Conservation (phyloP, 2,888 invertebrate genomes). For the Stenolophus ochropezus region DNA sequence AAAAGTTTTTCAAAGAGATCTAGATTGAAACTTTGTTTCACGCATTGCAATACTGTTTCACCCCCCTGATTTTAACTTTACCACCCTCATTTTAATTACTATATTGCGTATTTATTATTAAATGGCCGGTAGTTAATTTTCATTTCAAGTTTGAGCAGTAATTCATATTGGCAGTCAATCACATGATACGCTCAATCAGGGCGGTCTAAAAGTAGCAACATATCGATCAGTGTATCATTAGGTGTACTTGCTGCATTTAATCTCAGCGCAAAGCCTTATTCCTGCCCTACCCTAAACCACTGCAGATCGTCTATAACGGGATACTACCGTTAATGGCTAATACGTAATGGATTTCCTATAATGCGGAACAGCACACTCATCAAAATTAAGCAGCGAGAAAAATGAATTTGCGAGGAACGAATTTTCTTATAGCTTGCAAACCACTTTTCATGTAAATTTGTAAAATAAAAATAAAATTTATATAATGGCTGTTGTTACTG, state of each 20-base stretch:
- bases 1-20: no score
- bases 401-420: background rate
- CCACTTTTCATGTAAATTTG: no score
- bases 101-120: no score
- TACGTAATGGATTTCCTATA: background rate
- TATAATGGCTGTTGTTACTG: no score
- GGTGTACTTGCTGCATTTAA: constrained; percentile 16
- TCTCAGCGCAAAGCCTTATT: background rate
- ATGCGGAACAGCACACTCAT: background rate
- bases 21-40: no score
- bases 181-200: background rate
- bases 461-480: no score
- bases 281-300: constrained; percentile 15
- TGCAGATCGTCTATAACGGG: constrained; percentile 4
- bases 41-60: no score
- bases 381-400: background rate
- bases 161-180: constrained; percentile 6
- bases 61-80: no score
- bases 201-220: constrained; percentile 1
- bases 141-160: background rate
- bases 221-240: constrained; percentile 5
- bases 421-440: no score
- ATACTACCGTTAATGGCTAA: constrained; percentile 4
- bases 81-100: no score
- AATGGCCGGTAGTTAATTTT: background rate